phyloP scores from a whole-genome alignment of 2,888 invertebrate genomes.

The Ornithoptera alexandrae region DNA sequence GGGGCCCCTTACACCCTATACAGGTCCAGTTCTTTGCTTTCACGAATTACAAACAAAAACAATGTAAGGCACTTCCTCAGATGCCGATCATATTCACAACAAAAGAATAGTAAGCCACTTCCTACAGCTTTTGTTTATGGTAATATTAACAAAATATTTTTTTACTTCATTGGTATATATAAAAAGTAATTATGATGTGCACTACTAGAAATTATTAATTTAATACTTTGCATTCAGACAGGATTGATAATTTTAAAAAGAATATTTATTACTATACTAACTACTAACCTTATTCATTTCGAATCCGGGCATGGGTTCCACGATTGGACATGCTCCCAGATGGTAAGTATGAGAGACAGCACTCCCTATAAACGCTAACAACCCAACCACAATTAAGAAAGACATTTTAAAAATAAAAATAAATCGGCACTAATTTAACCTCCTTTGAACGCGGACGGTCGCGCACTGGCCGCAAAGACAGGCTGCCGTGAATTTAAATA shows the following conservation, averaged over 20 bases:
- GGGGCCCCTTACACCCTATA: too few relatives aligned
- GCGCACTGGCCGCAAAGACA: constrained; percentile 21
- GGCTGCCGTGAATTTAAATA: constrained; percentile 23
- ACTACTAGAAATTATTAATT: too few relatives aligned
- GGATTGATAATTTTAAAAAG: not conserved
- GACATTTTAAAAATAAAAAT: constrained; percentile 42
- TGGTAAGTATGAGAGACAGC: constrained; percentile 84
- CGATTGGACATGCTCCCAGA: constrained; percentile 85
- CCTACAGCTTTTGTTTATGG: too few relatives aligned
- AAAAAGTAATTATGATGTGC: too few relatives aligned
- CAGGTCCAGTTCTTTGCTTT: too few relatives aligned
- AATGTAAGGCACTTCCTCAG: too few relatives aligned
- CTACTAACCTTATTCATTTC: constrained; percentile 87
- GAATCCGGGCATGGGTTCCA: constrained; percentile 86
- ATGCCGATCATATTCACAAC: too few relatives aligned
- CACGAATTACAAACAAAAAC: too few relatives aligned
- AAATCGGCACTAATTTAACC: constrained; percentile 8
- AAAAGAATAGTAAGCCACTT: too few relatives aligned
- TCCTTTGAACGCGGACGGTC: constrained; percentile 10
- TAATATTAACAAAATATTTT: too few relatives aligned
- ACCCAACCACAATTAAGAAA: constrained; percentile 41
- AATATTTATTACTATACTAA: constrained; percentile 28
- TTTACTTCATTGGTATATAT: too few relatives aligned
- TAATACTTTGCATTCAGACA: not conserved
- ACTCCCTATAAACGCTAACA: constrained; percentile 51